Evolutionary conservation across 2,797 vertebrate genomes (phyloP).

Genomic region (Ficedula albicollis): DNA sequence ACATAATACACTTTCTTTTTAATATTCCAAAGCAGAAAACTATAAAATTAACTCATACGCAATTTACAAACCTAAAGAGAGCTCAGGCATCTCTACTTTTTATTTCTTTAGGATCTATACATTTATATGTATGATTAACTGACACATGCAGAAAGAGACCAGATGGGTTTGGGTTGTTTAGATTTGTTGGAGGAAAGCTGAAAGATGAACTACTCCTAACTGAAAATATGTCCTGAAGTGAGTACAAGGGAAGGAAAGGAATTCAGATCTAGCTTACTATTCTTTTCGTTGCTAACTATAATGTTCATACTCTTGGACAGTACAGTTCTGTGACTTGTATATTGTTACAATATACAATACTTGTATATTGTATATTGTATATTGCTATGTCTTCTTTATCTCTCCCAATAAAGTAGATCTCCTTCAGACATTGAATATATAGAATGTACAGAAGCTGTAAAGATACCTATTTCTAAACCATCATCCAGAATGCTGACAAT

Average conservation of each 20-base stretch:
- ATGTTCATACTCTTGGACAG: background rate
- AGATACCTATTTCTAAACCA: background rate
- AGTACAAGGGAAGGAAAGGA: background rate
- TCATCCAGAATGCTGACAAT: background rate
- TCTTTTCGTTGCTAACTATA: background rate
- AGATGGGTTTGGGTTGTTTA: background rate
- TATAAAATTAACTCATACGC: background rate
- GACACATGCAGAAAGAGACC: background rate
- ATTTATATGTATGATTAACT: background rate
- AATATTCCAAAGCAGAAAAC: background rate
- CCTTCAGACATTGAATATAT: background rate
- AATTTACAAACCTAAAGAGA: background rate
- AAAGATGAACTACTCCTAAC: background rate
- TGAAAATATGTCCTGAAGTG: background rate
- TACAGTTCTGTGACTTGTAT: background rate
- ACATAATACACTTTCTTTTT: background rate
- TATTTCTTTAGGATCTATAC: background rate
- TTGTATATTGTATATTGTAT: background rate
- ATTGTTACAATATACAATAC: background rate
- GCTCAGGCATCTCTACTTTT: background rate
- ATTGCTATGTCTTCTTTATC: background rate
- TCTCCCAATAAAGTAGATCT: background rate
- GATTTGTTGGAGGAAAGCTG: background rate
- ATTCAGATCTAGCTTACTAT: background rate
- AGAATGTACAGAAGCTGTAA: background rate